phyloP scores from a whole-genome alignment of 2,113 vertebrate species.

The Jaculus jaculus region DNA sequence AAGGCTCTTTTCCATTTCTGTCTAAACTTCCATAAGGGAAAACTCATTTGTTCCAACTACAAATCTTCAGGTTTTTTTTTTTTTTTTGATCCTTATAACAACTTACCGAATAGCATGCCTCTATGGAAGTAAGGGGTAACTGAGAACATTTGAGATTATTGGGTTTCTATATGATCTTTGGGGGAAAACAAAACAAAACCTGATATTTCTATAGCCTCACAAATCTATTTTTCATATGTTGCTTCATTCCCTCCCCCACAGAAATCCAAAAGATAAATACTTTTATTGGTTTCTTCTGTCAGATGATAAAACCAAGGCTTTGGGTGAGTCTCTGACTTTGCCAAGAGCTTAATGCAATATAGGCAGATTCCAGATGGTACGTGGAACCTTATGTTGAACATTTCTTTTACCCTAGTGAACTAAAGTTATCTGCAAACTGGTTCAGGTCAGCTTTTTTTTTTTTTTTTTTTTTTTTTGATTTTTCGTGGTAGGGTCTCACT shows the following conservation, averaged over 20 bases:
- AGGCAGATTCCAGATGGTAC: background rate
- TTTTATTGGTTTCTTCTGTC: background rate
- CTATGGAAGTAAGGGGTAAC: background rate
- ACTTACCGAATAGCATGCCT: constrained; percentile 22
- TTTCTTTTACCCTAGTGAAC: background rate
- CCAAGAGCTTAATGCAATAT: background rate
- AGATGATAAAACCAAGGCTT: constrained; percentile 20
- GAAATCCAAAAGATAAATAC: background rate
- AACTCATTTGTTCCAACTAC: background rate
- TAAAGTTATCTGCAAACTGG: background rate
- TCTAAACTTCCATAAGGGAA: background rate
- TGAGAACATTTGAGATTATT: background rate
- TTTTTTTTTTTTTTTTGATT: too few species aligned
- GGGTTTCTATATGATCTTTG: background rate
- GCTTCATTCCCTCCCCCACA: background rate
- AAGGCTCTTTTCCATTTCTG: background rate
- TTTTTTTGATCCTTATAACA: constrained; percentile 47
- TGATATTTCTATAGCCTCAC: background rate
- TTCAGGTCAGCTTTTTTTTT: background rate
- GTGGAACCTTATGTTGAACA: background rate
- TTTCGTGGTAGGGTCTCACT: too few species aligned
- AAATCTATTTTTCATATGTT: background rate
- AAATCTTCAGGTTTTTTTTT: background rate
- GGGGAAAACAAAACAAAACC: background rate
- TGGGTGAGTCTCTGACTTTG: background rate